Percentiles rank a stretch among this genome's conserved stretches.
phyloP scores from a whole-genome alignment of 2,113 vertebrate species.

The Ptyas mucosa region DNA sequence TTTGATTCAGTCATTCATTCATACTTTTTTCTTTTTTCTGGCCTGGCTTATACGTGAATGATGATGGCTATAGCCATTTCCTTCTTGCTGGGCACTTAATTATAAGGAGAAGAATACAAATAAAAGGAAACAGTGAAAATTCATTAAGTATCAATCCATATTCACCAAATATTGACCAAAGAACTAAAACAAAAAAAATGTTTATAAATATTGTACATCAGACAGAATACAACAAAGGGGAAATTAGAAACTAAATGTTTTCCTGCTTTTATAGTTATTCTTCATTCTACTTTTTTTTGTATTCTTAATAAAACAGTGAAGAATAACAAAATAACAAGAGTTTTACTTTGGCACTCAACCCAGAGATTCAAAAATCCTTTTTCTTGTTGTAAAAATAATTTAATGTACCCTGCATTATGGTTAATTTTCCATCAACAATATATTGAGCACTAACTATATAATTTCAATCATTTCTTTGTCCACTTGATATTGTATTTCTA shows the following conservation, averaged over 20 bases:
- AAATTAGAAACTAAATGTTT: neutral
- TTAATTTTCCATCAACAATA: neutral
- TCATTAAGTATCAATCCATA: neutral
- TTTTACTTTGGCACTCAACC: neutral
- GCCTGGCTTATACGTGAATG: no score
- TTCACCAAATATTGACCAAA: neutral
- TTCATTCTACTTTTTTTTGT: neutral
- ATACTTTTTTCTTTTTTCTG: neutral
- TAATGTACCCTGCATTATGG: neutral
- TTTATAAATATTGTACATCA: neutral
- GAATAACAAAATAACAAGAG: neutral
- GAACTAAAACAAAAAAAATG: neutral
- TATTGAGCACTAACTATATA: neutral
- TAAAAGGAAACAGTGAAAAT: neutral
- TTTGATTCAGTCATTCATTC: neutral
- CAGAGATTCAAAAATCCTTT: neutral
- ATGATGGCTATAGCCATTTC: neutral
- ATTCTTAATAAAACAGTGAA: neutral
- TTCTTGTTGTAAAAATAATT: neutral
- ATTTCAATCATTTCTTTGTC: neutral
- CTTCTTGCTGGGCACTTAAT: neutral
- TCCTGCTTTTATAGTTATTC: neutral
- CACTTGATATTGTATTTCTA: neutral
- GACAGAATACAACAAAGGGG: neutral
- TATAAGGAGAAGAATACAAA: neutral